Evolutionary conservation across 2,113 vertebrate species (phyloP), one percentile per base, ranked within the genome.

Genomic region (Triplophysa rosa): DNA sequence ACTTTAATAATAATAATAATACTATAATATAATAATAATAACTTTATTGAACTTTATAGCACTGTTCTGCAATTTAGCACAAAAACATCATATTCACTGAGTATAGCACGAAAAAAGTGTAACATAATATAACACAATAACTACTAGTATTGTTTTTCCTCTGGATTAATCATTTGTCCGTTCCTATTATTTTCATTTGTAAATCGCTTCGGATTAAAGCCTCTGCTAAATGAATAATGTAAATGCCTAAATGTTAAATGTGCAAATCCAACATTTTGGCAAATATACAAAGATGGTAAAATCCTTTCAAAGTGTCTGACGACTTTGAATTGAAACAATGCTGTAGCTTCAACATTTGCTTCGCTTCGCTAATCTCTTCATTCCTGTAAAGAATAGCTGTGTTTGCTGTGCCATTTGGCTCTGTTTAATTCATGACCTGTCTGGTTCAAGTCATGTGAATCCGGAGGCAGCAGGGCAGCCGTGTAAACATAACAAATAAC

Each of bases 161-260:
- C 33, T 37, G 5, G 5, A 37, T 37, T 37, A 37, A 37, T 37
- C 6, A 37, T 37, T 45, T 11, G 42, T 45, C 42, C 11, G 42
- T 45, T 45, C 11, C 9, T 12, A 45, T 52, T 52, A 52, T 52
- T 52, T 52, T 14, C 16, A 52, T 52, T 47, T 10, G 12, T 63
- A 45, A 63, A 63, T 23, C 12, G n/a, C 6, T 63, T 21, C 24
- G 33, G n/a, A 47, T 75, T 19, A 63, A 75, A 45, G 11, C 40
- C 10, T 63, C 14, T 49, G 37, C 23, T 37, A 26, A 23, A 62
- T 75, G 72, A 75, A 75, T 63, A 63, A 24, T 47, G 21, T 29
- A 26, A 12, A 75, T 49, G 49, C 5, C 49, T 17, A 17, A 52
- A 52, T 16, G 0, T 52, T 52, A 52, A 52, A 17, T 52, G 14